phyloP scores from a whole-genome alignment of 2,797 vertebrate genomes.

The Danio albolineatus region DNA sequence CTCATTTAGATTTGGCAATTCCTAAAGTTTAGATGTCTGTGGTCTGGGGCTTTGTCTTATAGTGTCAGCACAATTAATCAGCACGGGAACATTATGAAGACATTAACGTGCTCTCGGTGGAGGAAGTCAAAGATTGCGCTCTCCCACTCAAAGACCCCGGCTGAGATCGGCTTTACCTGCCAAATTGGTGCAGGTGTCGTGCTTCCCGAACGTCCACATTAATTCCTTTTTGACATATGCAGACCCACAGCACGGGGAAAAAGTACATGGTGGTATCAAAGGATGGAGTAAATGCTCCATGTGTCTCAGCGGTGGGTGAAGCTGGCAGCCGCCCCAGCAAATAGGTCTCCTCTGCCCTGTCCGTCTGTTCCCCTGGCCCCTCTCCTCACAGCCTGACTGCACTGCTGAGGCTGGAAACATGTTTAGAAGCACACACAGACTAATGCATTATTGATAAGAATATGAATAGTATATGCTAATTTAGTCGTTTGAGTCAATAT shows the following conservation, averaged over 20 bases:
- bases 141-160: background rate
- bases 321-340: constrained; percentile 63
- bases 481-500: too few relatives aligned
- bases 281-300: constrained; percentile 50
- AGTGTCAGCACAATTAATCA: constrained; percentile 38
- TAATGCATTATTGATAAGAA: background rate
- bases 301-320: constrained; percentile 48
- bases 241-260: constrained; percentile 40
- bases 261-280: constrained; percentile 51
- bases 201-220: constrained; percentile 25
- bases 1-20: constrained; percentile 53
- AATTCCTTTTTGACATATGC: constrained; percentile 47
- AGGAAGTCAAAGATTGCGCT: background rate
- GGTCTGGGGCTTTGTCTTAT: constrained; percentile 29
- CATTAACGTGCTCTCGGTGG: constrained; percentile 2
- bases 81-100: constrained; percentile 12
- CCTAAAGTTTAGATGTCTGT: constrained; percentile 46
- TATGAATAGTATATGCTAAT: too few relatives aligned
- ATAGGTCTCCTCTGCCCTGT: constrained; percentile 57
- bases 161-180: background rate
- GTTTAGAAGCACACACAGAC: constrained; percentile 24
- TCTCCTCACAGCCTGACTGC: constrained; percentile 45
- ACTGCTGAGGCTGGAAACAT: background rate
- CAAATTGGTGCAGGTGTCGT: constrained; percentile 31
- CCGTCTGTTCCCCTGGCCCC: constrained; percentile 63